Evolutionary conservation across 2,797 vertebrate genomes (phyloP).

Genomic region (Poecilia velifera): DNA sequence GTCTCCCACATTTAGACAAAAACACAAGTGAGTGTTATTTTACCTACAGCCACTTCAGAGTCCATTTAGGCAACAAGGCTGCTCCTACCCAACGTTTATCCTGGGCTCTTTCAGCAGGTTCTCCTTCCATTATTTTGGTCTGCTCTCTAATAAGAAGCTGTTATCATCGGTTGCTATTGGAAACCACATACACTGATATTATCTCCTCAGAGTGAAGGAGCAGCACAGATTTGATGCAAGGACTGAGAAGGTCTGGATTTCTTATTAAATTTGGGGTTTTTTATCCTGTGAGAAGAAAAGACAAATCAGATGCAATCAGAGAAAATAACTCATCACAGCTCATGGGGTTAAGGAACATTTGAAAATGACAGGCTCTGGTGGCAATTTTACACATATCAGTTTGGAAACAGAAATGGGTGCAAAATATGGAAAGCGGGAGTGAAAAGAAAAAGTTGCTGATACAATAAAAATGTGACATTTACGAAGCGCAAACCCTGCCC

Average conservation of each 20-base stretch:
- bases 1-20: conserved; percentile 9
- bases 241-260: conserved; percentile 10
- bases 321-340: neutral
- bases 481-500: conserved; percentile 42
- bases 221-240: conserved; percentile 24
- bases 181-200: conserved; percentile 37
- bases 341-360: neutral
- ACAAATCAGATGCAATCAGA: conserved; percentile 21
- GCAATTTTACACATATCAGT: neutral
- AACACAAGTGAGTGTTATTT: conserved; percentile 6
- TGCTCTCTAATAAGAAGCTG: conserved; percentile 42
- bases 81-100: conserved; percentile 9
- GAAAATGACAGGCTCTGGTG: neutral
- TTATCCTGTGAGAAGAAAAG: conserved; percentile 12
- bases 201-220: conserved; percentile 19
- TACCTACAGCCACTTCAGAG: conserved; percentile 33
- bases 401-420: conserved; percentile 1
- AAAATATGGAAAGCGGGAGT: neutral
- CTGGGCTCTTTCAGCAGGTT: neutral
- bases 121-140: conserved; percentile 12
- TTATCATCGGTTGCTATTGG: conserved; percentile 54
- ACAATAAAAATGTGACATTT: conserved; percentile 56
- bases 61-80: conserved; percentile 32
- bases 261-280: conserved; percentile 13
- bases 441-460: conserved; percentile 40